These are phyloP conservation scores for Elanoides forficatus DNA, from an alignment of 2,113 vertebrate species.

Conservation along the genomic window DNA sequence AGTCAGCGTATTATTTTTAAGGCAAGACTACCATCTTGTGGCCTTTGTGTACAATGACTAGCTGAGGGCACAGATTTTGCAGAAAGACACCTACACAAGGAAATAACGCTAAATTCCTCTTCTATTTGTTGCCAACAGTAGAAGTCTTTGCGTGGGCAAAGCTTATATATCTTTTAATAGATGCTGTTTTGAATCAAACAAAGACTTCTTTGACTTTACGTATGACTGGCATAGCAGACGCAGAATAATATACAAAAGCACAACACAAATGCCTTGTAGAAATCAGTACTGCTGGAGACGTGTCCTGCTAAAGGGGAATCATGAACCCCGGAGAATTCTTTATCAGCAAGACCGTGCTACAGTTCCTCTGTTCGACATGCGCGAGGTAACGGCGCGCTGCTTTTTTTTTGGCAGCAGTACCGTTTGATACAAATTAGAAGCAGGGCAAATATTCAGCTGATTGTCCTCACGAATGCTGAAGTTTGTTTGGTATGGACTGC, in stretches of 20 bases:
- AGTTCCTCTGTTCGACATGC: not conserved
- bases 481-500: not conserved
- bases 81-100: not conserved
- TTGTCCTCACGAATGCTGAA: not conserved
- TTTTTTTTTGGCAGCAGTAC: not conserved
- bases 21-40: conserved; percentile 39
- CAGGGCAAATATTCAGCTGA: not conserved
- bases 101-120: not conserved
- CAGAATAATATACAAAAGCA: not conserved
- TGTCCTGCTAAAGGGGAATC: not conserved
- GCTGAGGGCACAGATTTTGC: not conserved
- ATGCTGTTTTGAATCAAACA: not conserved
- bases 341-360: not conserved
- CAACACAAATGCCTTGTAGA: not conserved
- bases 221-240: not conserved
- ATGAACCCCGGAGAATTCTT: not conserved
- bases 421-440: not conserved
- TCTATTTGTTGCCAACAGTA: not conserved
- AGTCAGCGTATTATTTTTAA: not conserved
- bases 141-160: not conserved
- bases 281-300: not conserved
- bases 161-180: not conserved
- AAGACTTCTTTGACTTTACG: not conserved
- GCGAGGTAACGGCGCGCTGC: not conserved
- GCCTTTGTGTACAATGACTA: not conserved